Evolutionary conservation across 2,888 invertebrate species (phyloP), one percentile per base, ranked within the genome.

Genomic region (Troilus luridus): DNA sequence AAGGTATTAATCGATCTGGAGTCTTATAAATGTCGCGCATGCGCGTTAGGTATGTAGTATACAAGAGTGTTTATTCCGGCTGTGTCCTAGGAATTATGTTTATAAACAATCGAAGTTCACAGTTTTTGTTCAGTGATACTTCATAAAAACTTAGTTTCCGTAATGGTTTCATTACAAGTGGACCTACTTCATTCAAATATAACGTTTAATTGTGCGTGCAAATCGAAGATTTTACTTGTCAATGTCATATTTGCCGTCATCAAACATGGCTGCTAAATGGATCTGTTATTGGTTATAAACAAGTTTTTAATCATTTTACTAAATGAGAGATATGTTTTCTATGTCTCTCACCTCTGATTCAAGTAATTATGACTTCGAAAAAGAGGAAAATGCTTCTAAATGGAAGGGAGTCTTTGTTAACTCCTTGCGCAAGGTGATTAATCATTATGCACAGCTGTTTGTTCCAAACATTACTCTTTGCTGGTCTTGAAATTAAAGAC

Each of bases 351-450:
- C 91, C 88, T 92, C 93, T 91, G 93, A 93, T 89, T 91, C 92
- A 91, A 93, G 92, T 88, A 93, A 92, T 92, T 97, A 97, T 95
- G 98, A 98, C 95, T 98, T 98, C 95, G 96, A 96, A 94, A 97
- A 97, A 94, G 97, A 97, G 94, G 98, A 98, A 94, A 98, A 98
- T 95, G 96, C 96, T 93, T 96, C 96, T 93, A 98, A 98, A 96
- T 99, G 98, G 98, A 97, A 97, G 94, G 98, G 98, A 93, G 95
- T 98, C 93, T 97, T 99, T 94, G 96, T 97, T 94, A 96, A 96
- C 94, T 97, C 98, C 90, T 95, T 99, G 93, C 96, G 97, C 94
- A 98, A 97, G 97, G 98, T 98, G 95, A 94, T 94, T 92, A 77
- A 90, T 85, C 56, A 85, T 85, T 85, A 85, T 85, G 85, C 85